These are phyloP conservation scores for Otocyon megalotis DNA, from an alignment of 2,113 vertebrate genomes.

Conservation along the genomic window DNA sequence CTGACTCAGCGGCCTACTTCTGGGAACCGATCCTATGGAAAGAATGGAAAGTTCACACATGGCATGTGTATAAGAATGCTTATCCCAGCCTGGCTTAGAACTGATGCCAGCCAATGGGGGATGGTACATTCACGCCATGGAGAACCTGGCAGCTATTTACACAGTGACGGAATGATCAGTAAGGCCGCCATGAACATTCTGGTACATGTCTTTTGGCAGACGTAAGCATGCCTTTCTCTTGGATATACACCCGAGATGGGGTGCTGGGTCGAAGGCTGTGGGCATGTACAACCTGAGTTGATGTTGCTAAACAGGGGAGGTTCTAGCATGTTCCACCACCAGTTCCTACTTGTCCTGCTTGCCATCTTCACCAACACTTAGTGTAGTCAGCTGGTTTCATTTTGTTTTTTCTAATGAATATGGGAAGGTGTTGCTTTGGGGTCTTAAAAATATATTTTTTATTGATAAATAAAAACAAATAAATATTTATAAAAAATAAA, in stretches of 20 bases:
- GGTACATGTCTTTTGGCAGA: background rate
- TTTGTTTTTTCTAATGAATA: background rate
- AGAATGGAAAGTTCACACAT: background rate
- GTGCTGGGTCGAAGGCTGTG: background rate
- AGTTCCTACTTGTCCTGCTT: background rate
- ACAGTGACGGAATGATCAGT: background rate
- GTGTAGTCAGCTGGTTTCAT: background rate
- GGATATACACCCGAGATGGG: background rate
- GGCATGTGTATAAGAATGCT: background rate
- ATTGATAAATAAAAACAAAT: too few relatives aligned
- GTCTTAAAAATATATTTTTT: background rate
- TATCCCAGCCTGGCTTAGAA: background rate
- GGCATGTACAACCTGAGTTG: background rate
- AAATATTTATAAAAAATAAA: too few relatives aligned
- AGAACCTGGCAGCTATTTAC: background rate
- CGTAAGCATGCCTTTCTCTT: background rate
- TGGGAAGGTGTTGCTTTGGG: background rate
- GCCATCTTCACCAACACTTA: background rate
- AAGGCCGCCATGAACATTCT: conserved; percentile 5
- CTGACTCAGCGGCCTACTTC: background rate
- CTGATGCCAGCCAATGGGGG: background rate
- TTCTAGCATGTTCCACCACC: background rate
- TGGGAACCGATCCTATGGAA: background rate
- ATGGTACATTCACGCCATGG: background rate
- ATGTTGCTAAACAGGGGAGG: background rate